phyloP scores from a whole-genome alignment of 30 jellyfish, hydroid and myxozoan species.

The Pseudorhiza aurosa region DNA sequence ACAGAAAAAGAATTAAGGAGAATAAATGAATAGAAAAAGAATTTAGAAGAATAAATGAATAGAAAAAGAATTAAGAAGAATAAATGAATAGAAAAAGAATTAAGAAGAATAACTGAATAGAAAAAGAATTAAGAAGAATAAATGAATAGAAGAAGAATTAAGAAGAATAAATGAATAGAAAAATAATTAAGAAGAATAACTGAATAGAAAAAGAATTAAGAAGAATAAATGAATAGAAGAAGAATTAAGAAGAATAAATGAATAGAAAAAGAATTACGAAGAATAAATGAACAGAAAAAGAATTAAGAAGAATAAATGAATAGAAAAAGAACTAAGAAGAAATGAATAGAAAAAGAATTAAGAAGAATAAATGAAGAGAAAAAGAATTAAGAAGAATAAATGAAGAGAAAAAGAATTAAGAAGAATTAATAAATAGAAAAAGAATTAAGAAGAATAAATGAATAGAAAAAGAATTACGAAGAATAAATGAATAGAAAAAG shows the following conservation, averaged over 20 bases:
- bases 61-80: background rate
- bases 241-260: background rate
- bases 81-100: background rate
- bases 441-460: background rate
- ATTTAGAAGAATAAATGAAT: background rate
- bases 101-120: background rate
- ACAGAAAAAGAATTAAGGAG: background rate
- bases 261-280: background rate
- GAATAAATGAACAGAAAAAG: background rate
- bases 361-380: background rate
- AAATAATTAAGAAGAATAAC: background rate
- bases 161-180: background rate
- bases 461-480: background rate
- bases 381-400: background rate
- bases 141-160: background rate
- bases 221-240: background rate
- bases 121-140: background rate
- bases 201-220: background rate
- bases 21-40: background rate
- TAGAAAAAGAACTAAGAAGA: background rate
- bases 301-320: background rate
- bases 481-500: too few species aligned
- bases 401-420: background rate
- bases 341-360: background rate
- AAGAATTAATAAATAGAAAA: background rate